Percentiles rank a stretch among this genome's conserved stretches.
Evolutionary conservation across 1,140 invertebrate genomes (phyloP).

Genomic region (Whitmania pigra): DNA sequence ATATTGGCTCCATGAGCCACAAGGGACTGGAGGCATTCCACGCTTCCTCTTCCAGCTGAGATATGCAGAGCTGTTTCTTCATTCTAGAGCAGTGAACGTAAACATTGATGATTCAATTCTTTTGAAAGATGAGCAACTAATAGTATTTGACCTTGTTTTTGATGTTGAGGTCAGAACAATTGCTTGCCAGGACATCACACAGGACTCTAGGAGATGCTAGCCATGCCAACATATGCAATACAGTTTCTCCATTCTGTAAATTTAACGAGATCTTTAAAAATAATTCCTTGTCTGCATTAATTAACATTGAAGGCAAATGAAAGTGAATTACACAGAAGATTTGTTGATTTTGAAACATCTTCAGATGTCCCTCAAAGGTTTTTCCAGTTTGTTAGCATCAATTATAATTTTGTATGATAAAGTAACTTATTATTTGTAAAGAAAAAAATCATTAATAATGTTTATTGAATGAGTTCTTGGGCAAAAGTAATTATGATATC

Average conservation of each 20-base stretch:
- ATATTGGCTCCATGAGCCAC: constrained; percentile 85
- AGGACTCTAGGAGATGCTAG: constrained; percentile 47
- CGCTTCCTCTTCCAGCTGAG: constrained; percentile 47
- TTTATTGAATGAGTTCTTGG: no score
- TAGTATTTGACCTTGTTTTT: constrained; percentile 34
- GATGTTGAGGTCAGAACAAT: constrained; percentile 38
- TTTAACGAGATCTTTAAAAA: no score
- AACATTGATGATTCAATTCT: no score
- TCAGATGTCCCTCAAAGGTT: no score
- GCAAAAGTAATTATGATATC: no score
- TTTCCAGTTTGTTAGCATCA: no score
- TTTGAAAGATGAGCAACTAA: no score
- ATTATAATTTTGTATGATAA: no score
- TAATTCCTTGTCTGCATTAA: no score
- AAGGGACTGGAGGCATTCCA: constrained; percentile 65
- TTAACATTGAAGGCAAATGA: background rate
- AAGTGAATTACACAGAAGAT: background rate
- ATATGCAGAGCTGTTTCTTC: constrained; percentile 50
- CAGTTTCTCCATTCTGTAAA: constrained; percentile 47
- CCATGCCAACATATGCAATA: constrained; percentile 49
- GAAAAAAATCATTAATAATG: no score
- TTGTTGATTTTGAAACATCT: background rate
- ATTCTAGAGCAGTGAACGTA: constrained; percentile 40
- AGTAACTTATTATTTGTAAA: no score
- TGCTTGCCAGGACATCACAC: constrained; percentile 27